Evolutionary conservation across 2,797 vertebrate species (phyloP).

Genomic region (Mormyrops attenuatus): DNA sequence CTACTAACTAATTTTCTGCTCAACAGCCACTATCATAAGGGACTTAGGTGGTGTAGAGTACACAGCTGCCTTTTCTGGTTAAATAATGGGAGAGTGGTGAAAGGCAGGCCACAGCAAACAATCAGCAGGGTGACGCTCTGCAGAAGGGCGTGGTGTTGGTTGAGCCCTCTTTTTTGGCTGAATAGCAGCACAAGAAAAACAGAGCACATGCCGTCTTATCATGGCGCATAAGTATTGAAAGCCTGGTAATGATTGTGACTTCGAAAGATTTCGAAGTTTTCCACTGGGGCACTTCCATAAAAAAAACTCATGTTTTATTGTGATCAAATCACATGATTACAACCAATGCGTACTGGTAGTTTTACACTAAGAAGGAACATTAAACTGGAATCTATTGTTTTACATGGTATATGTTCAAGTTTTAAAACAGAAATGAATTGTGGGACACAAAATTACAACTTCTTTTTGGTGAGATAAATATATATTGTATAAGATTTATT

Average conservation of each 20-base stretch:
- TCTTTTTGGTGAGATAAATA: background rate
- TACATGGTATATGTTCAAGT: background rate
- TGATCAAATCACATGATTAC: background rate
- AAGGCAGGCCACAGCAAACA: constrained; percentile 33
- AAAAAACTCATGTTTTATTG: background rate
- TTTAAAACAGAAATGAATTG: background rate
- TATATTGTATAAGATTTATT: background rate
- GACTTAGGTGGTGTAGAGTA: constrained; percentile 22
- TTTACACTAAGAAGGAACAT: background rate
- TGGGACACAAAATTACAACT: background rate
- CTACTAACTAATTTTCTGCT: constrained; percentile 42
- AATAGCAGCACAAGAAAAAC: background rate
- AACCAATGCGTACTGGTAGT: background rate
- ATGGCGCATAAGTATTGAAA: background rate
- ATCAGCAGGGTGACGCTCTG: constrained; percentile 16
- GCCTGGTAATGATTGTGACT: background rate
- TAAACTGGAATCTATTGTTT: background rate
- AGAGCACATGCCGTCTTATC: constrained; percentile 7
- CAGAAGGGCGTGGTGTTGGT: background rate
- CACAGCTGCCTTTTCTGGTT: constrained; percentile 34
- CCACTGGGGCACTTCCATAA: background rate
- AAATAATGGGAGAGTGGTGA: constrained; percentile 39
- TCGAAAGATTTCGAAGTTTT: background rate
- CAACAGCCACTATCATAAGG: constrained; percentile 40
- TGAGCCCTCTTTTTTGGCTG: background rate